A percentile compares a stretch with the other conserved stretches of the same genome.
Evolutionary conservation across 2,113 vertebrate species (phyloP).

Genomic region (Chauna torquata): DNA sequence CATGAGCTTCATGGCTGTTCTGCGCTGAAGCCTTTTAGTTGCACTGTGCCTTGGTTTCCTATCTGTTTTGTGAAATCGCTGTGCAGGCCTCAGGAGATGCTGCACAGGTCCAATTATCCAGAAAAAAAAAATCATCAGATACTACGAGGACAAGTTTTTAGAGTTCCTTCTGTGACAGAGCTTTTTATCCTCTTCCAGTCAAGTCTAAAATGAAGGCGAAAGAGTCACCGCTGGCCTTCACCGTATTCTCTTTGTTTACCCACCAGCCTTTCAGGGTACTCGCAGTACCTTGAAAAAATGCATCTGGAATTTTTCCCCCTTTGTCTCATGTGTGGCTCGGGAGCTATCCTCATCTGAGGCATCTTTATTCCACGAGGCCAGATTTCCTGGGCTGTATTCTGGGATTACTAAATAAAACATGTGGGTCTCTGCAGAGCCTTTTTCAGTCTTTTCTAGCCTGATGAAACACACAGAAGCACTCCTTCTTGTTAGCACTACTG

Average conservation of each 20-base stretch:
- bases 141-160: background rate
- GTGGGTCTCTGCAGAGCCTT: background rate
- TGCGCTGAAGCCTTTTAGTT: fast-evolving
- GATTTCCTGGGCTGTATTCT: conserved; percentile 8
- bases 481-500: background rate
- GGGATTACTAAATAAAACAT: conserved; percentile 18
- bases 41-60: background rate
- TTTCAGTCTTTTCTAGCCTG: background rate
- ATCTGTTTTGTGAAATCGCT: fast-evolving
- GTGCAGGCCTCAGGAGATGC: background rate
- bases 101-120: background rate
- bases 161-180: fast-evolving
- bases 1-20: fast-evolving
- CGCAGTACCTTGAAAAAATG: background rate
- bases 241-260: background rate
- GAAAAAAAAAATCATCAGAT: background rate
- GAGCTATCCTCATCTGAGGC: background rate
- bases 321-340: background rate
- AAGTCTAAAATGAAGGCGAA: background rate
- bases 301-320: background rate
- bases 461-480: background rate
- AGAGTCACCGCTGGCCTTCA: background rate
- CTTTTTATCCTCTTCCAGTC: background rate
- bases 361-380: background rate
- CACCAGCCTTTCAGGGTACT: background rate